Evolutionary conservation across 2,797 vertebrate genomes (phyloP).

Genomic region (Eidolon dupreanum): DNA sequence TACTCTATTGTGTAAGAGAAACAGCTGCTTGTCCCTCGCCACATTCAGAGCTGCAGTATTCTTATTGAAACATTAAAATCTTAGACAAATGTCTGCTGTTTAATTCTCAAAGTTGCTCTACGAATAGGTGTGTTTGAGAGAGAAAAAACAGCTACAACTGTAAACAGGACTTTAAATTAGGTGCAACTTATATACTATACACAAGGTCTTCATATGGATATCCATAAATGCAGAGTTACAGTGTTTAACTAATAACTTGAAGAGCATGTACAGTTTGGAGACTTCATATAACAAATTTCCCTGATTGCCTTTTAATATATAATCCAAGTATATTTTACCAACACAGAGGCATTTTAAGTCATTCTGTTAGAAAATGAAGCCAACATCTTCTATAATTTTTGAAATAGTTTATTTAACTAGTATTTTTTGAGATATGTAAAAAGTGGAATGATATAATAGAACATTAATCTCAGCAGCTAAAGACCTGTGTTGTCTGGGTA

Average conservation of each 20-base stretch:
- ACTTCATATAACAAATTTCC: not conserved
- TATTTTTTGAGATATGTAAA: not conserved
- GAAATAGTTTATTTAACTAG: not conserved
- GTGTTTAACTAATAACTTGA: slow-evolving; percentile 54
- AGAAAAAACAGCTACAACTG: not conserved
- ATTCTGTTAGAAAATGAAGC: slow-evolving; percentile 8
- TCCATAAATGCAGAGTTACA: not conserved
- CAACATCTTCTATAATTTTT: not conserved
- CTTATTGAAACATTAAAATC: slow-evolving; percentile 78
- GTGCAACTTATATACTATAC: not conserved
- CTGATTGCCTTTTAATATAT: not conserved
- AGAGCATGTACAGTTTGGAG: not conserved
- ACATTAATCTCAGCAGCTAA: not conserved
- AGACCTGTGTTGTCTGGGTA: not conserved
- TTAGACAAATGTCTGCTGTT: slow-evolving; percentile 69
- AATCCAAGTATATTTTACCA: not conserved
- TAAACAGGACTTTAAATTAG: slow-evolving; percentile 61
- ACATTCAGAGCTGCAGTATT: slow-evolving; percentile 36
- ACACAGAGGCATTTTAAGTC: not conserved
- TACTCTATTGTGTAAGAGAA: slow-evolving; percentile 77
- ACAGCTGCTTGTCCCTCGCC: slow-evolving; percentile 79
- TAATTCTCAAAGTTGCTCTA: slow-evolving; percentile 68
- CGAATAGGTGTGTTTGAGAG: slow-evolving; percentile 54
- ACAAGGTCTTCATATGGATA: not conserved
- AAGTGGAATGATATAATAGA: not conserved